A percentile compares a stretch with the other conserved stretches of the same genome.
phyloP scores from a whole-genome alignment of 1,140 invertebrate genomes.

The Ostrea denselamellosa region DNA sequence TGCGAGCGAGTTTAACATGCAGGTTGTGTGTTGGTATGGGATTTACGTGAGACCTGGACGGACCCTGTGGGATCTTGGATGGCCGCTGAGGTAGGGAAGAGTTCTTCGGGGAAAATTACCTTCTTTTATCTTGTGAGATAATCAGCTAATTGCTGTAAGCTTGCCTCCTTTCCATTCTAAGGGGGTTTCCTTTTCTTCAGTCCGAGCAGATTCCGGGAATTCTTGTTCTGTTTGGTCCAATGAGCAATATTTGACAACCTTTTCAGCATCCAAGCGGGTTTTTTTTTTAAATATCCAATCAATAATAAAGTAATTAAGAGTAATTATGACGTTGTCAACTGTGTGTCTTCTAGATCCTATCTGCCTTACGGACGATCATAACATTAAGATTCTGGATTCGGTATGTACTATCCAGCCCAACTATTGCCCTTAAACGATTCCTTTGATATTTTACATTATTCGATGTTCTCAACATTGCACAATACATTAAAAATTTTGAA shows the following conservation, averaged over 20 bases:
- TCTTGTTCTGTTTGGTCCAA: background rate
- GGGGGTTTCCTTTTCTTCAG: background rate
- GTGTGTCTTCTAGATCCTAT: conserved; percentile 11
- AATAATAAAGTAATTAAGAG: conserved; percentile 26
- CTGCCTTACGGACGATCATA: background rate
- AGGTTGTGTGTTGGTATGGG: background rate
- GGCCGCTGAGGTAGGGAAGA: conserved; percentile 5
- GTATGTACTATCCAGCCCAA: background rate
- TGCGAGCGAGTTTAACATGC: conserved; percentile 8
- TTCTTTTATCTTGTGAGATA: conserved; percentile 8
- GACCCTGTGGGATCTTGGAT: background rate
- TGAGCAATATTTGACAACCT: too few species aligned
- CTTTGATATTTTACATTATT: background rate
- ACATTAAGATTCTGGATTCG: background rate
- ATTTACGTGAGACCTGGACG: background rate
- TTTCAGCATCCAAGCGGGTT: too few species aligned
- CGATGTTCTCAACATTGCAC: too few species aligned
- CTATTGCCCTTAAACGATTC: background rate
- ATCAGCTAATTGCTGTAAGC: conserved; percentile 18
- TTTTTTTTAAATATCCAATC: background rate
- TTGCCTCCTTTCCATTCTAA: background rate
- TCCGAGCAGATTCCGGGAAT: background rate
- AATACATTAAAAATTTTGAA: too few species aligned
- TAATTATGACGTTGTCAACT: background rate
- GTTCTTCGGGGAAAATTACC: conserved; percentile 1